Base-by-base conservation (phyloP, 1,140 invertebrate genomes). In the Eumaeus atala region DNA sequence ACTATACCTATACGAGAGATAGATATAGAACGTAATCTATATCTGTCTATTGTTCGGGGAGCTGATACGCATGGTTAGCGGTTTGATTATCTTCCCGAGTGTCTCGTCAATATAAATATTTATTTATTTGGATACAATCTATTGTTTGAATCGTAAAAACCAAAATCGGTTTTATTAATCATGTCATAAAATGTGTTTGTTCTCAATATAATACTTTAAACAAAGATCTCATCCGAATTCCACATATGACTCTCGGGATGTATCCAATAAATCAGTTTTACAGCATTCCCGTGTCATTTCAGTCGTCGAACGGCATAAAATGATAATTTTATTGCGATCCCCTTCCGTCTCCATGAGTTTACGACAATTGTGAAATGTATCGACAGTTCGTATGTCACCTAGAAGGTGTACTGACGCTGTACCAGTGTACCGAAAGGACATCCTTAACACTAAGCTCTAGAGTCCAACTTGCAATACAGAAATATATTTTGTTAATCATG, bases 331-430 rank as follows among this genome's bases (percentile, higher is more conserved):
- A 86, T 75, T 76, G 79, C 77, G 70, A 64, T 80, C 77, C 81
- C 83, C 83, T 86, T 86, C 83, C 83, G 79, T 78, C 79, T 84
- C 59, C 70, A 67, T 66, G 61, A 77, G 68, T 86, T 86, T 86
- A 86, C 81, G 83, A 86, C 81, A 86, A 86, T 84, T 86, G 79
- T 84, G 79, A 86, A 86, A 86, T 86, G 81, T 86, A 86, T 86
- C 81, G 83, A 86, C 83, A 84, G 72, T 78, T 84, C 69, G 69
- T 70, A 70, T 77, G 77, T 82, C 82, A 86, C 75, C 80, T 84
- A 56, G 56, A 59, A 73, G 70, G 70, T 77, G 69, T 65, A 73
- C 68, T 59, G 66, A 53, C 37, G 54, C 56, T 42, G 40, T 47
- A 21, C 11, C n/a, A 34, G 5, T 4, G 17, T 1, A 18, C 14